A percentile compares a stretch with the other conserved stretches of the same genome.
Evolutionary conservation across 2,888 invertebrate species (phyloP).

Genomic region (Stictocephala bisonia): DNA sequence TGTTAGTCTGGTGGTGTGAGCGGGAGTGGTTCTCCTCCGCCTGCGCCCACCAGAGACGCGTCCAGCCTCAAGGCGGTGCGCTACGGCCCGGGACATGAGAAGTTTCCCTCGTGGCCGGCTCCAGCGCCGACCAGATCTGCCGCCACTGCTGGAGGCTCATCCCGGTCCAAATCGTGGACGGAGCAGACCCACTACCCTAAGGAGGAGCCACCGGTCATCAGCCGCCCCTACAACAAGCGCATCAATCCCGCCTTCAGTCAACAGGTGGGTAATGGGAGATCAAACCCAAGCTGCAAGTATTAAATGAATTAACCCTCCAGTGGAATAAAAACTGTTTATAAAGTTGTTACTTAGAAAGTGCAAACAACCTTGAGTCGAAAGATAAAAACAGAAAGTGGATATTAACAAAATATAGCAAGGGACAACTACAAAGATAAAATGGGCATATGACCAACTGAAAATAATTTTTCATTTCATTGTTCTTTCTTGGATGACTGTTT

Average conservation of each 20-base stretch:
- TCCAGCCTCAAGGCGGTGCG: slow-evolving; percentile 67
- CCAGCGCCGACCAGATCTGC: slow-evolving; percentile 59
- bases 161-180: slow-evolving; percentile 77
- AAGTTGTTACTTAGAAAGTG: too few species aligned
- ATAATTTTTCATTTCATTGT: too few species aligned
- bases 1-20: too few species aligned
- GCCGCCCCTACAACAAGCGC: slow-evolving; percentile 73
- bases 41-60: slow-evolving; percentile 74
- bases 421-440: too few species aligned
- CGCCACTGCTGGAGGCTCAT: slow-evolving; percentile 68
- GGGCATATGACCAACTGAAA: too few species aligned
- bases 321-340: too few species aligned
- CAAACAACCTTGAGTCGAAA: too few species aligned
- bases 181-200: slow-evolving; percentile 78
- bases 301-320: too few species aligned
- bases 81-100: slow-evolving; percentile 78
- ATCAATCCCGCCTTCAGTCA: slow-evolving; percentile 71
- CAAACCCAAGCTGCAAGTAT: too few species aligned
- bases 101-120: slow-evolving; percentile 81
- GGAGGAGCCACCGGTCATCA: slow-evolving; percentile 73
- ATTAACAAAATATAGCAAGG: too few species aligned
- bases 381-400: too few species aligned
- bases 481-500: too few species aligned
- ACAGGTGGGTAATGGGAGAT: slow-evolving; percentile 66
- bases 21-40: slow-evolving; percentile 32